phyloP scores from a whole-genome alignment of 2,113 vertebrate genomes.

The Oostethus manadensis region DNA sequence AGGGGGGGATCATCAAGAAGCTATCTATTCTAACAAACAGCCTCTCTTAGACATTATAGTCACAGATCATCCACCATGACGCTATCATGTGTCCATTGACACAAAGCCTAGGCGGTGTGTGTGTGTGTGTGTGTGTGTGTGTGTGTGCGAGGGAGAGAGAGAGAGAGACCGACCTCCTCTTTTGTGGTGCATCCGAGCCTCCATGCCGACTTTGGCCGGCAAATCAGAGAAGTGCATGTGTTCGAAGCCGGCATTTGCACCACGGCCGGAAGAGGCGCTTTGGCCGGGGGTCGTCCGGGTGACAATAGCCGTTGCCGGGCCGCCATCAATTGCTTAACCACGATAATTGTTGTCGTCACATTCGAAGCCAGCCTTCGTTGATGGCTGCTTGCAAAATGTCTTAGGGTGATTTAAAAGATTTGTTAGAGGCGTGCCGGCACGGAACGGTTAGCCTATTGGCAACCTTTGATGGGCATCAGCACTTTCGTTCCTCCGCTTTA shows the following conservation, averaged over 20 bases:
- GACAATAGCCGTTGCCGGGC: not conserved
- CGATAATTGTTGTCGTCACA: not conserved
- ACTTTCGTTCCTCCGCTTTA: conserved; percentile 4
- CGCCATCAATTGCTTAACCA: not conserved
- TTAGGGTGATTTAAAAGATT: not conserved
- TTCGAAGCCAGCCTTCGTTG: too few species aligned
- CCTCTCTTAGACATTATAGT: too few species aligned
- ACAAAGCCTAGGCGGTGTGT: not conserved
- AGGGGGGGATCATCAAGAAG: conserved; percentile 14
- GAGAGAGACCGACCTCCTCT: too few species aligned
- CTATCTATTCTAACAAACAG: not conserved
- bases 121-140: too few species aligned
- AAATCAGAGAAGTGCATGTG: too few species aligned
- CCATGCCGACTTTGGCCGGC: not conserved
- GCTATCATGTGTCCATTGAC: not conserved
- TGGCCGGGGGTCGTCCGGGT: not conserved
- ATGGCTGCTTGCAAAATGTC: not conserved
- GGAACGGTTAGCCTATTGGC: not conserved
- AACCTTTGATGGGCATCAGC: conserved; percentile 22
- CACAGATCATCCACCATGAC: not conserved
- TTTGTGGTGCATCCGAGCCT: not conserved
- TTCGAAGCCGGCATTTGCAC: not conserved
- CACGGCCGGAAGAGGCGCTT: not conserved
- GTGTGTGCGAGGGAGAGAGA: too few species aligned
- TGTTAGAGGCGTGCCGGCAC: too few species aligned